These are phyloP conservation scores for Synergus gifuensis DNA, from an alignment of 2,888 invertebrate genomes.

Conservation along the genomic window DNA sequence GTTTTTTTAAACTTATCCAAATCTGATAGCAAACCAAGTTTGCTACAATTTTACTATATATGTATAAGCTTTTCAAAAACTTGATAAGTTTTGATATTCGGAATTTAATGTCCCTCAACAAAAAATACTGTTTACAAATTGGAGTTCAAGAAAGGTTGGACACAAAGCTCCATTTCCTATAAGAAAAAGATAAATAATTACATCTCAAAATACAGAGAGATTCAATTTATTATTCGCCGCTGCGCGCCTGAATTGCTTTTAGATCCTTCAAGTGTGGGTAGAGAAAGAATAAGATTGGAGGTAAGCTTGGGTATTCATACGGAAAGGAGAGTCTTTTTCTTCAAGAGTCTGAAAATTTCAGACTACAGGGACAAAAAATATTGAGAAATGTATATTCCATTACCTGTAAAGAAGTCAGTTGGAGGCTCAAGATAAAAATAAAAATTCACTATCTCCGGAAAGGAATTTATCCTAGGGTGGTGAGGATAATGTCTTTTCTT, in stretches of 20 bases:
- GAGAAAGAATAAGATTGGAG: slow-evolving; percentile 21
- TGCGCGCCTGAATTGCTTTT: slow-evolving; percentile 23
- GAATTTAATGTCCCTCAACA: too few species aligned
- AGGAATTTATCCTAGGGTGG: neutral
- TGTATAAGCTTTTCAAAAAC: too few species aligned
- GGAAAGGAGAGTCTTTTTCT: slow-evolving; percentile 31
- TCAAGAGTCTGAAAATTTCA: slow-evolving; percentile 32
- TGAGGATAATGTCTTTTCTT: neutral
- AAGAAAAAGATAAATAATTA: slow-evolving; percentile 19
- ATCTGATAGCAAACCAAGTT: too few species aligned
- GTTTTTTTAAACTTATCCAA: too few species aligned
- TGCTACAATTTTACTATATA: too few species aligned
- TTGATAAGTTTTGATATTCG: too few species aligned
- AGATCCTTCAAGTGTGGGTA: slow-evolving; percentile 28
- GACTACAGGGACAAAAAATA: slow-evolving; percentile 14
- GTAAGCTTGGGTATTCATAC: slow-evolving; percentile 35
- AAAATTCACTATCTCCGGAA: neutral
- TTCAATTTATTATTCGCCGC: slow-evolving; percentile 34
- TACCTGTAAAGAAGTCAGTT: neutral
- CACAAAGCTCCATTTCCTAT: neutral
- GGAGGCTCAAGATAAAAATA: neutral
- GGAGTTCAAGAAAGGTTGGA: neutral
- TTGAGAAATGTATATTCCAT: slow-evolving; percentile 17
- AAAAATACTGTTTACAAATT: slow-evolving; percentile 6
- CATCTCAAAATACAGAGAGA: neutral